Base-by-base conservation (phyloP, 2,113 vertebrate species). In the Vombatus ursinus region DNA sequence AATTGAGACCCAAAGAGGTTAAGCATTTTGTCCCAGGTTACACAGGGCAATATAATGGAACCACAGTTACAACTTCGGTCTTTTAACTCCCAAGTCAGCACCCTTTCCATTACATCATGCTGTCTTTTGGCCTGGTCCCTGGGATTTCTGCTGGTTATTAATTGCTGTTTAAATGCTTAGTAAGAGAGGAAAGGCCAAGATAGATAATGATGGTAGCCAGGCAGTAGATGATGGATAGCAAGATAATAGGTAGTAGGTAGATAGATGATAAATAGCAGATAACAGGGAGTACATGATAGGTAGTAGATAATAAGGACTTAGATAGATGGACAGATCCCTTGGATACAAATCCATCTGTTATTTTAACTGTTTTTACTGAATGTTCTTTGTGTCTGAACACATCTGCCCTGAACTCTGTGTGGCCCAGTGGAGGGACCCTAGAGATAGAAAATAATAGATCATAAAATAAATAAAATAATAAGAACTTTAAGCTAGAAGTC, bases 81-180 rank as follows among this genome's bases (percentile, higher is more conserved):
- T 77, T 77, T 77, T 77, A 10, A 77, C 37, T 77, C 16, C 68
- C 8, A 16, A 44, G 37, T 44, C 68, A 84, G 68, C n/a, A 84
- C n/a, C 68, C n/a, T 84, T 44, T 84, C n/a, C 68, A 84, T 84
- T 84, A 84, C 37, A 84, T 84, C 37, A 84, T 84, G 19, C 68
- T 84, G 37, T 84, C 68, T 92, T 89, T 92, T 44, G 68, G 53
- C 50, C 89, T 47, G 24, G 61, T 52, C 51, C 52, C 89, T 47
- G 24, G 61, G 89, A 77, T 89, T 96, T 96, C 91, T 95, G 96
- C 97, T 90, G 93, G 53, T 84, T 94, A 52, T 95, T 98, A 97
- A 98, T 97, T 97, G 93, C 51, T 90, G 26, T 89, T 37, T 91
- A 12, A 93, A 92, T 94, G 54, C 50, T 93, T 54, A 91, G 96